Base-by-base conservation (phyloP, 35 echinoderm and acorn worm genomes). In the Ophiothrix spiculata region DNA sequence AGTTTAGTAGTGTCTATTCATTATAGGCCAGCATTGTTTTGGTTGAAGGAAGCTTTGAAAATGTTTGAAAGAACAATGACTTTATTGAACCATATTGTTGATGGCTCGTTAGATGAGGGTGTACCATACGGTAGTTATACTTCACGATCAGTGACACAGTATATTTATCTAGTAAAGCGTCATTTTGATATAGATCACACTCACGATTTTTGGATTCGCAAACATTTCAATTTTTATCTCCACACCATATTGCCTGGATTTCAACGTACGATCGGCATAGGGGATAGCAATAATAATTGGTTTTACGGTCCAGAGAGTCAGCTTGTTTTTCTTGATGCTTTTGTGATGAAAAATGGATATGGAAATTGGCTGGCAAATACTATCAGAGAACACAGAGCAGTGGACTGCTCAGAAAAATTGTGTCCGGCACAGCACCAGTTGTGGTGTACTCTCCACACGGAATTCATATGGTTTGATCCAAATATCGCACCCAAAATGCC, bases 241-340 rank as follows among this genome's bases (percentile, higher is more conserved):
- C 84, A 99, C 83, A 99, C 96, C 56, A 76, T 99, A 31, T 56
- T 91, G 39, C 96, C 96, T 14, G 82, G 89, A 40, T 99, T 99
- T 84, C 92, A 99, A 78, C 86, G 92, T 37, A 94, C 92, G 13
- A 79, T 99, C 8, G 92, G 91, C 35, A 93, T 94, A 49, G 96
- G 92, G 31, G 96, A 99, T 74, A 91, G 92, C 80, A 99, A 99
- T 38, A 78, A 91, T 64, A 99, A 99, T 74, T 99, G 96, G 96
- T 99, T 99, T 40, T 99, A 99, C 64, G 96, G 96, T 29, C 96
- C 96, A 10, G 96, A 99, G 80, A 99, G 96, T 77, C 96, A 99
- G 80, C 76, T 94, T 0, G 92, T 99, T 12, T 94, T 99, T 74
- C 86, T 99, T 4, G 96, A 99, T 86, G 84, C 89, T 23, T 99